These are phyloP conservation scores for Watsonalla cultraria DNA, from an alignment of 2,888 invertebrate species.

Conservation along the genomic window DNA sequence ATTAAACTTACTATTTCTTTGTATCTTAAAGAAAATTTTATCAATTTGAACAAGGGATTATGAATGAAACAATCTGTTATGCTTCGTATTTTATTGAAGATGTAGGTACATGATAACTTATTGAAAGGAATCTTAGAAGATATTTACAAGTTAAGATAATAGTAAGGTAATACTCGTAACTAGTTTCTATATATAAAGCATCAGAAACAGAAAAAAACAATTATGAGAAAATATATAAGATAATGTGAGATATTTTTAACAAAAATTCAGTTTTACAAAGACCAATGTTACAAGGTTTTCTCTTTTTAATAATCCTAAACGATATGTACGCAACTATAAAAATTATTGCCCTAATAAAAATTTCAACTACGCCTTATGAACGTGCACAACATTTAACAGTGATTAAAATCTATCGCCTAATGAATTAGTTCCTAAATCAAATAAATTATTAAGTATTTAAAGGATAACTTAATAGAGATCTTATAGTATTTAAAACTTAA, in stretches of 20 bases:
- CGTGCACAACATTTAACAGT: constrained; percentile 79
- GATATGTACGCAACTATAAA: constrained; percentile 39
- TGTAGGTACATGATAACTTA: constrained; percentile 70
- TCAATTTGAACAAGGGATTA: no score
- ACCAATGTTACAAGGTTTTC: constrained; percentile 8
- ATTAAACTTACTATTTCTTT: no score
- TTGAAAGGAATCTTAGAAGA: constrained; percentile 66
- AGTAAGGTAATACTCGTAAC: constrained; percentile 53
- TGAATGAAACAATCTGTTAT: constrained; percentile 25
- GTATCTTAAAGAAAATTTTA: no score
- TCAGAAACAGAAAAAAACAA: constrained; percentile 8
- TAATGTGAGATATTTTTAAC: neutral
- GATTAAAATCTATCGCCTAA: constrained; percentile 67
- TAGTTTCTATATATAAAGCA: constrained; percentile 16
- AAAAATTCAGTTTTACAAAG: constrained; percentile 12
- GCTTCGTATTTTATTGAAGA: constrained; percentile 70
- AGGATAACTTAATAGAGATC: constrained; percentile 48
- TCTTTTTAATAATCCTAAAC: constrained; percentile 17
- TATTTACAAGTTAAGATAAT: constrained; percentile 70
- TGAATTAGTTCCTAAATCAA: constrained; percentile 55
- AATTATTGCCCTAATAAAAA: constrained; percentile 69
- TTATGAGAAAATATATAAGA: neutral
- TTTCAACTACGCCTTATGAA: constrained; percentile 59
- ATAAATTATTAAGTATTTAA: constrained; percentile 48
- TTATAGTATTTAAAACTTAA: constrained; percentile 40